phyloP scores from a whole-genome alignment of 2,888 invertebrate species.

The Ochropleura plecta region DNA sequence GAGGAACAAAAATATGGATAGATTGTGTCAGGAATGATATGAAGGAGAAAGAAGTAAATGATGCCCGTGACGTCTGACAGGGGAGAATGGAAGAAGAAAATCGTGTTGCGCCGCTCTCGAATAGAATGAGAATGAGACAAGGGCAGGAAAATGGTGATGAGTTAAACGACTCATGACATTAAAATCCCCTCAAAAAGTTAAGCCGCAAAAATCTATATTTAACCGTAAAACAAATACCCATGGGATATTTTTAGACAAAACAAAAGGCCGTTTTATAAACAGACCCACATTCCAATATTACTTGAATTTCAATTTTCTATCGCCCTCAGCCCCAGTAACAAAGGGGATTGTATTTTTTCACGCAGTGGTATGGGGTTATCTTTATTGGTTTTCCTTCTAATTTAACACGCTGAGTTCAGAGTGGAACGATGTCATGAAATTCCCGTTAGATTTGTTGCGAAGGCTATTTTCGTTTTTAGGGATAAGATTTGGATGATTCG shows the following conservation, averaged over 20 bases:
- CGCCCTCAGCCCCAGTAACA: constrained; percentile 38
- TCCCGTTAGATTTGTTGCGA: constrained; percentile 42
- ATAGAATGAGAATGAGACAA: too few species aligned
- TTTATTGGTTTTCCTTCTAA: constrained; percentile 72
- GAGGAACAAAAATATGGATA: too few species aligned
- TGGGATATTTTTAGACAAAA: constrained; percentile 46
- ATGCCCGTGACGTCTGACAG: too few species aligned
- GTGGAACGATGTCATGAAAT: constrained; percentile 46
- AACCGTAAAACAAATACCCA: constrained; percentile 34
- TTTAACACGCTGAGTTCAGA: constrained; percentile 65
- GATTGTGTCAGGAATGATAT: too few species aligned
- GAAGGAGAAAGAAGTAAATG: too few species aligned
- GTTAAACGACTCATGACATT: constrained; percentile 11
- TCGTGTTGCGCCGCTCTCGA: too few species aligned
- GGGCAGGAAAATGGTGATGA: too few species aligned
- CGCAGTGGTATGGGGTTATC: constrained; percentile 65
- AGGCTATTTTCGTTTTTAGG: constrained; percentile 8
- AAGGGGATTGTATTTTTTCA: constrained; percentile 64
- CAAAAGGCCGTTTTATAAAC: constrained; percentile 53
- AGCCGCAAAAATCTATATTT: constrained; percentile 14
- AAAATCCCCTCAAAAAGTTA: background rate
- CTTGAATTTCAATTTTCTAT: constrained; percentile 68
- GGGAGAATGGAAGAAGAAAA: too few species aligned
- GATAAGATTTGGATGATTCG: constrained; percentile 17
- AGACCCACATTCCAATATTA: constrained; percentile 57